Evolutionary conservation across 1,140 invertebrate genomes (phyloP).

Genomic region (Capitella teleta): DNA sequence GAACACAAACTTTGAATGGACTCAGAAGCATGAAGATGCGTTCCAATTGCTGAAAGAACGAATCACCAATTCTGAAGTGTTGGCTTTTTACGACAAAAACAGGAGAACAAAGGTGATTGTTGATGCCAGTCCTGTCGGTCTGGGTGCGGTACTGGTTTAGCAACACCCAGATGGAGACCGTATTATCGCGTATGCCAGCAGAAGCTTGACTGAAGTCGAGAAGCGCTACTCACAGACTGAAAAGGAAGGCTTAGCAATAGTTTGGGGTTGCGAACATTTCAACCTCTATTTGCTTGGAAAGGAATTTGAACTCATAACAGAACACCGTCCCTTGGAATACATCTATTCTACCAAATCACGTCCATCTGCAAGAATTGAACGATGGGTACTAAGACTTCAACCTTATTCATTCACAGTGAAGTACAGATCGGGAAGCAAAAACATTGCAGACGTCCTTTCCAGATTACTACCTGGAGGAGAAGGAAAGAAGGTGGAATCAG

Average conservation of each 20-base stretch:
- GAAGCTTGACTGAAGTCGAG: constrained; percentile 16
- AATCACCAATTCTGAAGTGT: constrained; percentile 4
- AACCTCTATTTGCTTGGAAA: background rate
- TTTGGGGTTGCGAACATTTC: constrained; percentile 40
- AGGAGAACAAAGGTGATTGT: no score
- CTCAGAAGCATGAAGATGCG: background rate
- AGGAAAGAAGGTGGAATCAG: no score
- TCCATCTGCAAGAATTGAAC: background rate
- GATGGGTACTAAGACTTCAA: background rate
- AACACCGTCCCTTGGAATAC: constrained; percentile 28
- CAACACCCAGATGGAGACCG: no score
- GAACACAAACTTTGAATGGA: no score
- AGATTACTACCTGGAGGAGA: no score
- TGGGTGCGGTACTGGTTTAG: no score
- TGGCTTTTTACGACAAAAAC: no score
- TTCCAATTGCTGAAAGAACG: constrained; percentile 17
- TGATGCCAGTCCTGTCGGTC: no score
- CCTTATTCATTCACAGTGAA: background rate
- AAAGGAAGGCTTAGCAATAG: constrained; percentile 35
- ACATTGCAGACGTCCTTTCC: no score
- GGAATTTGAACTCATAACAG: constrained; percentile 18
- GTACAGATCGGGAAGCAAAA: no score
- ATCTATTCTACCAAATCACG: constrained; percentile 16
- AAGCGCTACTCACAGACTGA: constrained; percentile 38
- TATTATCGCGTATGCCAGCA: constrained; percentile 13